Evolutionary conservation across 2,797 vertebrate genomes (phyloP).

Genomic region (Oreortyx pictus): DNA sequence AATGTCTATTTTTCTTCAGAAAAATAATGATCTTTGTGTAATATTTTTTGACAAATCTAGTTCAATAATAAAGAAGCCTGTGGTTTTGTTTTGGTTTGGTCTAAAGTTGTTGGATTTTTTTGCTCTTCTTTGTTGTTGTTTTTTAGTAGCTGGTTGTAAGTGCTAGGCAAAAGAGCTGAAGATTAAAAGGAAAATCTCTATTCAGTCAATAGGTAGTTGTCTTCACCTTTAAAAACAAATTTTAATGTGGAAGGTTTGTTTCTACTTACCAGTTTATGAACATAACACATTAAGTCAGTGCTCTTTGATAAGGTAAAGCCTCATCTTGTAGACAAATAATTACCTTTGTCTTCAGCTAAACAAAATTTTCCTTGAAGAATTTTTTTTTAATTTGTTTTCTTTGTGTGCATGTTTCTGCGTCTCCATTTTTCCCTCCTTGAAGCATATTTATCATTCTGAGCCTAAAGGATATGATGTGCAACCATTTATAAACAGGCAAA

Average conservation of each 20-base stretch:
- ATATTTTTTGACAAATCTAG: background rate
- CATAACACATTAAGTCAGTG: background rate
- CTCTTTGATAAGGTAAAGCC: background rate
- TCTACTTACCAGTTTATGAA: background rate
- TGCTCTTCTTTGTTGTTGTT: background rate
- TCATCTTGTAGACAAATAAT: background rate
- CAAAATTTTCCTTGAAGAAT: background rate
- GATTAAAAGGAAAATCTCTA: background rate
- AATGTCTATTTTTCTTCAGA: background rate
- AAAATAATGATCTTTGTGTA: background rate
- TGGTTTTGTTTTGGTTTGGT: no score
- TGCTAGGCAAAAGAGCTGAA: background rate
- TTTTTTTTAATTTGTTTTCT: background rate
- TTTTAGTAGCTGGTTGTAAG: background rate
- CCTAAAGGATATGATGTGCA: background rate
- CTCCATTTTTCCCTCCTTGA: background rate
- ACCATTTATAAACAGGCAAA: background rate
- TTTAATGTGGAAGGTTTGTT: background rate
- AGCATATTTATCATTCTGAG: background rate
- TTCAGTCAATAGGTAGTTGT: background rate
- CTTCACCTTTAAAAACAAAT: background rate
- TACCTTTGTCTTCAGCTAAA: slow-evolving; percentile 8
- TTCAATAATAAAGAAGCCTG: background rate
- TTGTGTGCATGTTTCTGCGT: background rate
- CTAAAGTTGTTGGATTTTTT: background rate